phyloP scores from a whole-genome alignment of 1,140 invertebrate genomes.

The Scaptomyza pallida region DNA sequence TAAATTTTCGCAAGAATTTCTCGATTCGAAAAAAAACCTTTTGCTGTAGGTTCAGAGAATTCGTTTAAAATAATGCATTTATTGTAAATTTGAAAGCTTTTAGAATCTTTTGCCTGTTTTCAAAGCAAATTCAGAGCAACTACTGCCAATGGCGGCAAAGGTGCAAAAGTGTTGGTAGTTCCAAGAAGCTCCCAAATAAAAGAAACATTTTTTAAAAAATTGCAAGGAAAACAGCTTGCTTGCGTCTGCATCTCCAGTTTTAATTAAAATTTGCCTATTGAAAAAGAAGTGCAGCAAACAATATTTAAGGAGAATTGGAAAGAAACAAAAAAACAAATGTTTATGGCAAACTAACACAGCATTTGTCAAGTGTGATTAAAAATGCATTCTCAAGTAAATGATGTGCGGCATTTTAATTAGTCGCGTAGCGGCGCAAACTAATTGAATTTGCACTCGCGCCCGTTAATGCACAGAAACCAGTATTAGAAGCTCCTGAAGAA shows the following conservation, averaged over 20 bases:
- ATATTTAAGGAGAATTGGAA: not conserved
- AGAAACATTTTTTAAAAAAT: too few relatives aligned
- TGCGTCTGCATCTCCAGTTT: not conserved
- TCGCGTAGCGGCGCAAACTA: conserved; percentile 48
- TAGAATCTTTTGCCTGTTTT: not conserved
- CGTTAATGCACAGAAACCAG: conserved; percentile 3
- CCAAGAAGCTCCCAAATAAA: not conserved
- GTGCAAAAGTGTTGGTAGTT: not conserved
- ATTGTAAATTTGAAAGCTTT: not conserved
- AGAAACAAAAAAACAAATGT: not conserved
- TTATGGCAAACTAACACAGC: conserved; percentile 53
- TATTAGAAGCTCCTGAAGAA: not conserved
- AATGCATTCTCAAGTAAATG: conserved; percentile 74
- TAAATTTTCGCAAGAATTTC: too few relatives aligned
- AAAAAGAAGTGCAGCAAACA: not conserved
- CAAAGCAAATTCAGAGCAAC: not conserved
- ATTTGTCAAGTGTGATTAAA: conserved; percentile 69
- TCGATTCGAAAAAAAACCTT: too few relatives aligned
- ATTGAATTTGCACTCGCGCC: conserved; percentile 60
- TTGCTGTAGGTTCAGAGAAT: too few relatives aligned
- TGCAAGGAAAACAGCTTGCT: too few relatives aligned
- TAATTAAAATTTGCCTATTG: conserved; percentile 25
- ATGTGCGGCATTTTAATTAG: conserved; percentile 77
- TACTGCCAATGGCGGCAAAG: not conserved
- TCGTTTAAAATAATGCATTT: not conserved